Conservation (phyloP, 1,140 invertebrate genomes). For the Drosophila athabasca region DNA sequence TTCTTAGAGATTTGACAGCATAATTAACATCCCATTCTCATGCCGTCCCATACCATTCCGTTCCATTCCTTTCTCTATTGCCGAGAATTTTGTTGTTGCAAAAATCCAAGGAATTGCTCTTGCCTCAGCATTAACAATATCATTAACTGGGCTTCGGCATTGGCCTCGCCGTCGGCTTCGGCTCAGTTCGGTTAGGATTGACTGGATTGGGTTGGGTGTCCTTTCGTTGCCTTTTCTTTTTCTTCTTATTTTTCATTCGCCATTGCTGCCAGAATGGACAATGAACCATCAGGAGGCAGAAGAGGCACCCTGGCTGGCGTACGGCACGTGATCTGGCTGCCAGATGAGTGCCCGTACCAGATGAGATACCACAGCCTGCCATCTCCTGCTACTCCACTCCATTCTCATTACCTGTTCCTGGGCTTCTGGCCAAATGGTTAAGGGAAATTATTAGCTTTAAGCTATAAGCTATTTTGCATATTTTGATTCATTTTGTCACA, state of each 20-base stretch:
- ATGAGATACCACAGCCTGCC: not conserved
- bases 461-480: constrained; percentile 54
- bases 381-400: too few relatives aligned
- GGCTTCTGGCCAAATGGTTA: constrained; percentile 38
- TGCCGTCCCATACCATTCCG: not conserved
- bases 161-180: not conserved
- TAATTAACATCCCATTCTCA: constrained; percentile 44
- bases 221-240: not conserved
- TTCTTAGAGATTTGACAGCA: constrained; percentile 39
- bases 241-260: too few relatives aligned
- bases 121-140: constrained; percentile 28
- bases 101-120: constrained; percentile 7
- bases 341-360: constrained; percentile 10
- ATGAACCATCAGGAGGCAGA: constrained; percentile 13
- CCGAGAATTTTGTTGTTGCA: not conserved
- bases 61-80: not conserved
- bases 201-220: not conserved
- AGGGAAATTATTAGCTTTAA: constrained; percentile 56
- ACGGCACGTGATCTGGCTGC: constrained; percentile 46
- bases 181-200: constrained; percentile 1
- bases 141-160: constrained; percentile 35
- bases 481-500: constrained; percentile 28
- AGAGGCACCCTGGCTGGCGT: not conserved
- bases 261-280: constrained; percentile 38
- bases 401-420: not conserved